Conservation (phyloP, 2,113 vertebrate species). For the Antechinus flavipes region DNA sequence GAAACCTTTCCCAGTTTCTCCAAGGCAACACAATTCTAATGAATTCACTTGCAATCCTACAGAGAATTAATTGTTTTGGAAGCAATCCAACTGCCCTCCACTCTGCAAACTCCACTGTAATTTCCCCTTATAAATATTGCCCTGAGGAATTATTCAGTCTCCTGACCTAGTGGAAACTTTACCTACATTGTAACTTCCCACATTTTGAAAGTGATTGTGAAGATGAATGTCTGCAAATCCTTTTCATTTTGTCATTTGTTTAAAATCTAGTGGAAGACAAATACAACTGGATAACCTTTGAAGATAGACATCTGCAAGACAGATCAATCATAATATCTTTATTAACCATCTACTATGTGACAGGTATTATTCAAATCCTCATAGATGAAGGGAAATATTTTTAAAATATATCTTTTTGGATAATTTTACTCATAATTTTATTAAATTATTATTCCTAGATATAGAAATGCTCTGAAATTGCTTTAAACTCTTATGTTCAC, state of each 20-base stretch:
- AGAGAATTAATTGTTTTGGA: conserved; percentile 79
- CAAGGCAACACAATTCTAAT: conserved; percentile 75
- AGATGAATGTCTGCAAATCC: not conserved
- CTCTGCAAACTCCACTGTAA: conserved; percentile 64
- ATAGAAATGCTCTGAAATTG: no score
- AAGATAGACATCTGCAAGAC: not conserved
- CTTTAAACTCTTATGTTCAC: no score
- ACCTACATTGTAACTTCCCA: conserved; percentile 6
- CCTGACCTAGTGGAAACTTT: conserved; percentile 49
- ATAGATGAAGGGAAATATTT: not conserved
- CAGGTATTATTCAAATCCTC: not conserved
- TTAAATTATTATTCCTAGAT: not conserved
- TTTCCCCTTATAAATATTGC: conserved; percentile 25
- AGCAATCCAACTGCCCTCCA: conserved; percentile 66
- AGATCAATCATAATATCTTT: not conserved
- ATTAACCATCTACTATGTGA: not conserved
- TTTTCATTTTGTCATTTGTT: not conserved
- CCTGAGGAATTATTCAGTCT: conserved; percentile 57
- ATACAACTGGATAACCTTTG: not conserved
- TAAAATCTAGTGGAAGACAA: not conserved
- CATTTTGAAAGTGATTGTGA: not conserved
- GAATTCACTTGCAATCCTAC: conserved; percentile 68
- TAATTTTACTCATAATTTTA: not conserved
- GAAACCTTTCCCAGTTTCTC: conserved; percentile 59
- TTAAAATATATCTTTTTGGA: not conserved